Evolutionary conservation across 2,797 vertebrate species (phyloP).

Genomic region (Hemibagrus guttatus): DNA sequence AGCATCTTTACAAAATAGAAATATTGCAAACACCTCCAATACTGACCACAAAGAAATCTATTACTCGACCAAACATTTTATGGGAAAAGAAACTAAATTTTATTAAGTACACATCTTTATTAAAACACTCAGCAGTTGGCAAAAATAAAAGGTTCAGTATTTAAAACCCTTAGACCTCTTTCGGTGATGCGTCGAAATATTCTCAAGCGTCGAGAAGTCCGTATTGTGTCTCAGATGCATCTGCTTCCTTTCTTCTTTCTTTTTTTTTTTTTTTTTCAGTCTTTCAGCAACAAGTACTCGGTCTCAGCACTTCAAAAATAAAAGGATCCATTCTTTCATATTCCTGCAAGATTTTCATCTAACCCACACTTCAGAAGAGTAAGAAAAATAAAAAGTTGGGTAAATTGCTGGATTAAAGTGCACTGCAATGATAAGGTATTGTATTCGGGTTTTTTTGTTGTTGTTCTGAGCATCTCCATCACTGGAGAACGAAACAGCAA

Average conservation of each 20-base stretch:
- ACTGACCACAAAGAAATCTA: neutral
- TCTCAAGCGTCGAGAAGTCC: neutral
- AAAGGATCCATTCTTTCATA: neutral
- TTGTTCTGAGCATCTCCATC: neutral
- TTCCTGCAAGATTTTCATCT: neutral
- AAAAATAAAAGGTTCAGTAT: conserved; percentile 72
- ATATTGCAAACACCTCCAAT: neutral
- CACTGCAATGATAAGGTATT: conserved; percentile 4
- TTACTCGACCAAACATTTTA: no score
- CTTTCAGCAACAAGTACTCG: conserved; percentile 20
- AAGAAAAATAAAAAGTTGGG: neutral
- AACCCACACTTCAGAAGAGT: neutral
- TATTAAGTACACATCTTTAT: conserved; percentile 71
- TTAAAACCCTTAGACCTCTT: no score
- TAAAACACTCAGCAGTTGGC: conserved; percentile 72
- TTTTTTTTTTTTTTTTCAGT: neutral
- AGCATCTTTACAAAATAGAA: neutral
- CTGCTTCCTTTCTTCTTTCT: neutral
- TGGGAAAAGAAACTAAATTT: neutral
- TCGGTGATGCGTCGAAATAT: conserved; percentile 22
- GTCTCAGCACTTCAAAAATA: conserved; percentile 1
- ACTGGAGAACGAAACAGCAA: neutral
- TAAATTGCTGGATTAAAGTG: conserved; percentile 3
- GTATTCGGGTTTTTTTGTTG: neutral
- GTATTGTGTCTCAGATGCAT: neutral